Percentiles rank a stretch among this genome's conserved stretches.
Conservation (phyloP, 2,888 invertebrate species). For the Yponomeuta malinellus region DNA sequence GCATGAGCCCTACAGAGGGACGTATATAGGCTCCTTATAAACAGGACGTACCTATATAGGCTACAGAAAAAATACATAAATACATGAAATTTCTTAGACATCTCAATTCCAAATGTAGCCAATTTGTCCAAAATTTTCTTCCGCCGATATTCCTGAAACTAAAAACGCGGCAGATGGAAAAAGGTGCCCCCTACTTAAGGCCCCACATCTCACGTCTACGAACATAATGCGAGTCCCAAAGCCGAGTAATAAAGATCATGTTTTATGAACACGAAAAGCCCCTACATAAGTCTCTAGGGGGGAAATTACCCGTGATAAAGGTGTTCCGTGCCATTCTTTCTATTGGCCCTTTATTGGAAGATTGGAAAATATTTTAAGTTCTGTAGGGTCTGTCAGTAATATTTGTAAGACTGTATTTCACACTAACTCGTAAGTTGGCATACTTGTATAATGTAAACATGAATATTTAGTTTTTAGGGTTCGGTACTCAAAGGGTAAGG, state of each 20-base stretch:
- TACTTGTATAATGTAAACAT: too few species aligned
- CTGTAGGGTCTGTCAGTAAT: background rate
- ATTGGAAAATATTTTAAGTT: background rate
- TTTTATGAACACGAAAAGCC: constrained; percentile 37
- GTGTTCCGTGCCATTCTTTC: constrained; percentile 1
- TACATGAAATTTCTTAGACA: too few species aligned
- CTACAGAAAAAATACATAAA: too few species aligned
- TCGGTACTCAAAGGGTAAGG: too few species aligned
- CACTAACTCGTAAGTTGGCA: too few species aligned
- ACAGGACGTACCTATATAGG: too few species aligned
- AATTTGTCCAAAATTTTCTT: too few species aligned
- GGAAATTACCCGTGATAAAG: constrained; percentile 7
- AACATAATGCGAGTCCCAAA: constrained; percentile 24
- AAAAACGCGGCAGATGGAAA: background rate
- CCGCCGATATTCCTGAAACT: background rate
- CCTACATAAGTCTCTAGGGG: constrained; percentile 4
- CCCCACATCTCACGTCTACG: background rate
- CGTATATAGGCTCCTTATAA: too few species aligned
- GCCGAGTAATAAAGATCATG: constrained; percentile 48
- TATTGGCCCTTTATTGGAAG: background rate
- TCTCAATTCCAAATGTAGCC: too few species aligned
- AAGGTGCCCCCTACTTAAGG: background rate
- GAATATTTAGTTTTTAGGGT: too few species aligned
- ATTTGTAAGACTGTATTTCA: background rate
- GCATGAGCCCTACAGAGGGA: too few species aligned